Evolutionary conservation across 2,888 invertebrate species (phyloP), one percentile per base, ranked within the genome.

Genomic region (Sarcophaga subvicina): DNA sequence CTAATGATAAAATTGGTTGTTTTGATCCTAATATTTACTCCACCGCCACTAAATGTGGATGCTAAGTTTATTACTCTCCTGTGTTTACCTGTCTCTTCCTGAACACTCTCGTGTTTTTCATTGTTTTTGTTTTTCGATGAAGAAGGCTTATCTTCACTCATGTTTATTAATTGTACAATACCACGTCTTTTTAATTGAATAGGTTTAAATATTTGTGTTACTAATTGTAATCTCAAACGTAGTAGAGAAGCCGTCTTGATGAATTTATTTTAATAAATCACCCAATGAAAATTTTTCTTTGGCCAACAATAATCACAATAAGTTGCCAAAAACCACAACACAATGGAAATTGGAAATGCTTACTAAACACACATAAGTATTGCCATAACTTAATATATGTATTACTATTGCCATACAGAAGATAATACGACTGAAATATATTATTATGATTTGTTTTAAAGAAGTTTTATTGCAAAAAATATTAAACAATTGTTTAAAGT

Each of bases 61-160:
- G 54, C 4, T 54, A 54, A 14, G 17, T 5, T 54, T 4, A 66
- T 60, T 63, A 6, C 22, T 60, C 3, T 37, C 37, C 37, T 37
- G 2, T 37, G 37, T 66, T 81, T 70, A 78, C 83, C 75, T 47
- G 80, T 60, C n/a, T 73, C 78, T 67, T 77, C 80, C 1, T 17
- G 66, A 0, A 66, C 22, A 77, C n/a, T 1, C 37, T 73, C 69
- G 2, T 11, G 20, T 5, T 17, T 27, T 17, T 72, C 75, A 11
- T 75, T 80, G 64, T 84, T 81, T 47, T 71, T 81, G 49, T 62
- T 67, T 49, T 72, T 76, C 72, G 88, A 84, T 4, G 86, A 71
- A 63, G 84, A 78, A 27, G 88, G 83, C 60, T 76, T 88, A 80
- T 87, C 85, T 66, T 88, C 88, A 75, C 85, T 85, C 87, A 89